Evolutionary conservation across 2,797 vertebrate genomes (phyloP), one percentile per base, ranked within the genome.

Genomic region (Emys orbicularis): DNA sequence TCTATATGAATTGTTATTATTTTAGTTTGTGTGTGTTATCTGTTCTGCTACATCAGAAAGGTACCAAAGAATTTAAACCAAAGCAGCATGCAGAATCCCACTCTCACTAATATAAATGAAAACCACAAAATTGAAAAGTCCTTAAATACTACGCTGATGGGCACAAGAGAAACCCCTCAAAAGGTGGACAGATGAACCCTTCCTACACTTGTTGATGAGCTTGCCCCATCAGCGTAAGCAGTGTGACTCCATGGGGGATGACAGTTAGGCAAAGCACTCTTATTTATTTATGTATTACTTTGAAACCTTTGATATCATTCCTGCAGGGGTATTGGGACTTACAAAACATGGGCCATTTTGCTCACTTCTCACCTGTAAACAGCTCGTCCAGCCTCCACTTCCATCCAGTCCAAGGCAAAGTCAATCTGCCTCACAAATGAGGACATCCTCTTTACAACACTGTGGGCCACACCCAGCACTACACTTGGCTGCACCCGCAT

Each of bases 361-460:
- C 47, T 27, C 31, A 15, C 23, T 29, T 12, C 96, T 93, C 92
- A 98, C 99, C 99, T 99, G 98, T 99, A 99, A 68, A 99, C 98
- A 0, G 99, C 99, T 2, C 99, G 98, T 3, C 99, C 99, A 0
- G 99, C 99, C 96, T 99, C 99, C 19, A 99, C 98, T 68, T 99
- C 99, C 99, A 99, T 99, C 99, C 99, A 99, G 96, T 99, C 99
- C 91, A 99, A 97, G 2, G 99, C 99, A 0, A 99, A 99, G 97
- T 99, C 99, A 1, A 99, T 99, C 95, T 99, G 99, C 79, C 99
- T 97, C 77, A 99, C 99, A 13, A 99, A 99, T 0, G 99, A 98
- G 0, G 99, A 99, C 98, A 99, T 98, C 61, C 99, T 98, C 97
- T 97, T 99, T 74, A 99, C 99, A 8, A 99, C 99, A 0, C 98